Conservation (phyloP, 2,797 vertebrate genomes). For the Mormyrops attenuatus region DNA sequence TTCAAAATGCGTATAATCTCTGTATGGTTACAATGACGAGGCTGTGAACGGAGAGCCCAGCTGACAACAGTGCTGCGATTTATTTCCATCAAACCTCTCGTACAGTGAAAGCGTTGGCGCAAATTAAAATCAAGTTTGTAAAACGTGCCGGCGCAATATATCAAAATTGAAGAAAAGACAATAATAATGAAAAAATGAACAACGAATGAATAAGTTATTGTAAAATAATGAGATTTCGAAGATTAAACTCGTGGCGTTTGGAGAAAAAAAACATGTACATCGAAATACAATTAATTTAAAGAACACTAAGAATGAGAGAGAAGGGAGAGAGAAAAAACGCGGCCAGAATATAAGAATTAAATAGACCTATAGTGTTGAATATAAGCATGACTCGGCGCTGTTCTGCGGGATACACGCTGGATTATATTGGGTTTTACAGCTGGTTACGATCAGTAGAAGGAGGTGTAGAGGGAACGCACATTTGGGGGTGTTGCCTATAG, state of each 20-base stretch:
- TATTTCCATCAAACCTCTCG: background rate
- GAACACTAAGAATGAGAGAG: background rate
- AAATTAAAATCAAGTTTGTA: background rate
- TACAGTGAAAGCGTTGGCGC: background rate
- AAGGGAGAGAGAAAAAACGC: background rate
- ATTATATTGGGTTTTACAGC: slow-evolving; percentile 30
- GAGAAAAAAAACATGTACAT: background rate
- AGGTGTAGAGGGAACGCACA: slow-evolving; percentile 14
- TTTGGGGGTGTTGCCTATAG: slow-evolving; percentile 40
- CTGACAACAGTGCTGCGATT: background rate
- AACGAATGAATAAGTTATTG: background rate
- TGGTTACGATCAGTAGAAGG: slow-evolving; percentile 38
- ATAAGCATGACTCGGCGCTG: background rate
- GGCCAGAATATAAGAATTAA: background rate
- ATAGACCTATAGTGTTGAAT: background rate
- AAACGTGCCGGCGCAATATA: background rate
- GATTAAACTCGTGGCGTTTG: background rate
- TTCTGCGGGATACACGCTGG: background rate
- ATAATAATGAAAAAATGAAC: background rate
- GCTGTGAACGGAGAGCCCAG: background rate
- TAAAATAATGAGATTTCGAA: background rate
- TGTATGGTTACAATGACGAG: background rate
- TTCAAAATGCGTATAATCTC: background rate
- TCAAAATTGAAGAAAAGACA: background rate
- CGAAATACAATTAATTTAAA: background rate